A percentile compares a stretch with the other conserved stretches of the same genome.
phyloP scores from a whole-genome alignment of 2,797 vertebrate genomes.

The Furcifer pardalis region DNA sequence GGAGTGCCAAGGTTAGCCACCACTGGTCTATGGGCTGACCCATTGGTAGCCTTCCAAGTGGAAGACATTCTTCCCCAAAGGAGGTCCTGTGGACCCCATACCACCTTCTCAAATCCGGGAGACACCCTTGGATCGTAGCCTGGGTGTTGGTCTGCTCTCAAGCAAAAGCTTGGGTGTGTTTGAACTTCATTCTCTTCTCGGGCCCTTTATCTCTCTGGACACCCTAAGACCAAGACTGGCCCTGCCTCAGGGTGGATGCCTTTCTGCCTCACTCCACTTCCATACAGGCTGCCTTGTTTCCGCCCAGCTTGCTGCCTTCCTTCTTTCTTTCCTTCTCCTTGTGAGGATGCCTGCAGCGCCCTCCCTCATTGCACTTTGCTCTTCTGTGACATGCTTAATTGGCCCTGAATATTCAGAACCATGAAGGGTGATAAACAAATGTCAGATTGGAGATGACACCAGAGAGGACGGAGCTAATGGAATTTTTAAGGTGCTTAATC shows the following conservation, averaged over 20 bases:
- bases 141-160: neutral
- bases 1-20: no score
- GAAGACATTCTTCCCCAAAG: no score
- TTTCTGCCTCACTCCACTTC: neutral
- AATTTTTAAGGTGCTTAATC: constrained; percentile 72
- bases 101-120: no score
- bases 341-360: neutral
- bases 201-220: no score
- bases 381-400: constrained; percentile 58
- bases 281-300: neutral
- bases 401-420: constrained; percentile 63
- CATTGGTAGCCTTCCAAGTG: no score
- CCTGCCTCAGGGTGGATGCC: neutral
- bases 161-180: neutral
- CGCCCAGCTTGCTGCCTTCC: neutral
- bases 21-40: no score
- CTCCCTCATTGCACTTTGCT: constrained; percentile 12
- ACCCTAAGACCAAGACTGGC: neutral
- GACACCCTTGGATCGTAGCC: no score
- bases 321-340: neutral
- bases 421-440: constrained; percentile 73
- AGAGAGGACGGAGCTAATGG: constrained; percentile 69
- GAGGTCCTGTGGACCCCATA: neutral
- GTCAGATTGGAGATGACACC: constrained; percentile 67
- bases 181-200: no score